These are phyloP conservation scores for Saiga tatarica DNA, from an alignment of 2,113 vertebrate species.

Conservation along the genomic window DNA sequence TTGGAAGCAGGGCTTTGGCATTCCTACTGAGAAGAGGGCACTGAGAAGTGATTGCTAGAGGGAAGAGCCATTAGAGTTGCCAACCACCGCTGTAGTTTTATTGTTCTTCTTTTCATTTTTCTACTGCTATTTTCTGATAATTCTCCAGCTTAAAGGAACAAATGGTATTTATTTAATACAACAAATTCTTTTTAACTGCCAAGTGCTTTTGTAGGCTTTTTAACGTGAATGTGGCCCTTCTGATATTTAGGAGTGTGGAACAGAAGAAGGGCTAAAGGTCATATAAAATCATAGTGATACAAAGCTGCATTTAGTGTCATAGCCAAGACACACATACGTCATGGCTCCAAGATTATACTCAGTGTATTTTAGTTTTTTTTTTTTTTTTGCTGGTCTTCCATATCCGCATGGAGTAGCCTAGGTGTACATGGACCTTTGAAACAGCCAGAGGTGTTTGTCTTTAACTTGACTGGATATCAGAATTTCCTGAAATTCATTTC, in stretches of 20 bases:
- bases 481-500: not conserved
- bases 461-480: not conserved
- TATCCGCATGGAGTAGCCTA: not conserved
- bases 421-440: not conserved
- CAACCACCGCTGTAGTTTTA: not conserved
- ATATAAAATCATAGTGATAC: not conserved
- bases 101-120: slow-evolving; percentile 22
- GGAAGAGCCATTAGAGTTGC: not conserved
- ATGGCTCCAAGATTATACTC: not conserved
- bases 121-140: not conserved
- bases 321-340: not conserved
- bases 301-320: not conserved
- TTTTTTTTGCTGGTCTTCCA: not conserved
- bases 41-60: not conserved
- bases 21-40: not conserved
- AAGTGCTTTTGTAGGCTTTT: not conserved
- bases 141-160: not conserved
- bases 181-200: not conserved
- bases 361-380: not conserved
- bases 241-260: not conserved
- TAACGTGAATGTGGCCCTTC: not conserved
- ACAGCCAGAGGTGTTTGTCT: not conserved
- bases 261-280: not conserved
- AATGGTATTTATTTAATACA: slow-evolving; percentile 40
- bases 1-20: not conserved